phyloP scores from a whole-genome alignment of 2,113 vertebrate species.

The Galbula dea region DNA sequence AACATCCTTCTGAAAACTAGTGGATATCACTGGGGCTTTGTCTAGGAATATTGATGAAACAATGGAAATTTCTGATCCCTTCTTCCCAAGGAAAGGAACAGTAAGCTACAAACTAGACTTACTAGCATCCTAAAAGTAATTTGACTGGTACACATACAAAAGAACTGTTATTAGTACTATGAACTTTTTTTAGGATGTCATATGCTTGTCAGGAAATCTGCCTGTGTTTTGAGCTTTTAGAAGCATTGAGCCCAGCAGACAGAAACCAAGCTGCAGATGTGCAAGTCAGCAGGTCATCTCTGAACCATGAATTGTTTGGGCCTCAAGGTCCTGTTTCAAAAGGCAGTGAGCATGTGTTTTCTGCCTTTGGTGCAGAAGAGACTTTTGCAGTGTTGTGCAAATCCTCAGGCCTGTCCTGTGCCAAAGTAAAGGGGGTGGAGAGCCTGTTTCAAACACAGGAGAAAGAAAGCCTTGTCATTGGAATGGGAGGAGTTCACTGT shows the following conservation, averaged over 20 bases:
- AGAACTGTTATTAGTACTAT: background rate
- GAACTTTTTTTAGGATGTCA: background rate
- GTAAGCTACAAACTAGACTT: background rate
- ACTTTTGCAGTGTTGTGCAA: background rate
- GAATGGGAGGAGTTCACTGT: background rate
- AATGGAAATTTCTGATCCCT: background rate
- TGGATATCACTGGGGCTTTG: background rate
- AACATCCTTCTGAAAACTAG: background rate
- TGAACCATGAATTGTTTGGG: background rate
- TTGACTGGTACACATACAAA: background rate
- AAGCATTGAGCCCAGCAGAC: background rate
- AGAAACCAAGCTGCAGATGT: background rate
- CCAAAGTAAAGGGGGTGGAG: background rate
- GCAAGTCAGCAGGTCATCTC: background rate
- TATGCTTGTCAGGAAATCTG: background rate
- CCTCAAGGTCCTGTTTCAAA: background rate
- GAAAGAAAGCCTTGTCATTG: slow-evolving; percentile 9
- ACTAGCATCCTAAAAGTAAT: background rate
- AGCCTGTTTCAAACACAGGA: background rate
- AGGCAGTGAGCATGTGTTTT: background rate
- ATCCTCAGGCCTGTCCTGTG: background rate
- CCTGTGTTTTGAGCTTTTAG: background rate
- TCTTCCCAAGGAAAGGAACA: background rate
- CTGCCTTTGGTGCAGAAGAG: background rate
- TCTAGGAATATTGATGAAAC: background rate